Evolutionary conservation across 1,140 invertebrate genomes (phyloP), one percentile per base, ranked within the genome.

Genomic region (Tribolium castaneum): DNA sequence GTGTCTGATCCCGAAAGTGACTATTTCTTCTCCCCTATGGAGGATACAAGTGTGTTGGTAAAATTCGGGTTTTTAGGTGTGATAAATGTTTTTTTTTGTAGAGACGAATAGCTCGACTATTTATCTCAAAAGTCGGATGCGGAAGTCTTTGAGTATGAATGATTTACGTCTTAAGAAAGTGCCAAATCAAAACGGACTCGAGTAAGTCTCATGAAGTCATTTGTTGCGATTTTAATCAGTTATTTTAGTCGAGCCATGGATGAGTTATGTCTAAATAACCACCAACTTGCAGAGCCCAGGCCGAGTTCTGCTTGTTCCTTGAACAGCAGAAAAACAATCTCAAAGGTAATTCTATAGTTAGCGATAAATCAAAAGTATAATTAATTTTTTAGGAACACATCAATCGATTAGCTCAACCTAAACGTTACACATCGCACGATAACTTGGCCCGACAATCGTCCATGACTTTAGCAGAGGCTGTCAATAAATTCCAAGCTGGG

Each of bases 401-500:
- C n/a, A 79, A 82, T 56, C 54, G 71, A 78, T 14, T 79, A 22
- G 81, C 78, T 7, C 78, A 82, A 52, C 80, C 78, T 7, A 82
- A 81, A 77, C 75, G 76, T 22, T 81, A 75, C 62, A 13, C 14
- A 39, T 83, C 81, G 1, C 25, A 51, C 1, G 78, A 81, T 14
- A 76, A 80, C 16, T 16, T 82, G 12, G 74, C 72, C 35, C 45
- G 77, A 34, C 45, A 71, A 10, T 81, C 87, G 2, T 88, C 86
- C 70, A 74, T 89, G 0, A 88, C 86, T 56, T 75, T 88, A 49
- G 88, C 89, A 6, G 88, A 90, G 75, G 85, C 86, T 0, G 80
- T 89, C 2, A 83, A 81, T 0, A 87, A 87, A 50, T 90, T 87
- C 12, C 88, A 89, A 25, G 83, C 75, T n/a, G 80, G 77, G 0